Percentiles rank a stretch among this genome's conserved stretches.
phyloP scores from a whole-genome alignment of 1,140 invertebrate genomes.

The Drosophila parabipectinata region DNA sequence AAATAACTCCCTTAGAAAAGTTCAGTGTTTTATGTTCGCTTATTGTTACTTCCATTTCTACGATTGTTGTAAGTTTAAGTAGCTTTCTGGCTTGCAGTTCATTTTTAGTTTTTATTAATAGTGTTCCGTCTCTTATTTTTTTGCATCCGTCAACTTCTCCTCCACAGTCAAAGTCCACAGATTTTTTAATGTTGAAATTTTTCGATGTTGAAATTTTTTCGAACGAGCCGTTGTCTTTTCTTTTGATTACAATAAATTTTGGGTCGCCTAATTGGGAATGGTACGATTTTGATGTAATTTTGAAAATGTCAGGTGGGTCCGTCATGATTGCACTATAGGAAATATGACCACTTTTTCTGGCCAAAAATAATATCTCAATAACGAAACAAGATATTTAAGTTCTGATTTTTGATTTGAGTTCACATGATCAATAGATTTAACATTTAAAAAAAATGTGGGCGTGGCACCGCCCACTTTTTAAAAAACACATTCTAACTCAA shows the following conservation, averaged over 20 bases:
- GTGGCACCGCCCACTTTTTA: too few species aligned
- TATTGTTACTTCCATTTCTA: constrained; percentile 7
- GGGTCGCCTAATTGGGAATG: neutral
- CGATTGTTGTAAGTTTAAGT: neutral
- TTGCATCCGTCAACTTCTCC: neutral
- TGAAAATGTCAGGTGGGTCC: neutral
- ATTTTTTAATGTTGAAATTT: too few species aligned
- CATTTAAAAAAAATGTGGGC: too few species aligned
- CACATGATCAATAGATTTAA: too few species aligned
- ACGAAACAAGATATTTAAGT: too few species aligned
- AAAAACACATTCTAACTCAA: too few species aligned
- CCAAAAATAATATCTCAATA: too few species aligned
- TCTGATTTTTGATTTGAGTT: too few species aligned
- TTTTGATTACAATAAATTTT: constrained; percentile 7
- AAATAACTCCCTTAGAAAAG: constrained; percentile 12
- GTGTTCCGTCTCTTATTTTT: neutral
- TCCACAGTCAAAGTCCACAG: constrained; percentile 7
- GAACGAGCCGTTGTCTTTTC: neutral
- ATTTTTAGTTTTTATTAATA: constrained; percentile 16
- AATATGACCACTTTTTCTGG: too few species aligned
- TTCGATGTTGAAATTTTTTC: neutral
- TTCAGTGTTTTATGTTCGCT: constrained; percentile 13
- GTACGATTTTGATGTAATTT: neutral
- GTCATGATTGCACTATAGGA: too few species aligned
- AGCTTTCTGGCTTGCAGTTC: constrained; percentile 8